Evolutionary conservation across 2,113 vertebrate genomes (phyloP).

Genomic region (Toxotes jaculatrix): DNA sequence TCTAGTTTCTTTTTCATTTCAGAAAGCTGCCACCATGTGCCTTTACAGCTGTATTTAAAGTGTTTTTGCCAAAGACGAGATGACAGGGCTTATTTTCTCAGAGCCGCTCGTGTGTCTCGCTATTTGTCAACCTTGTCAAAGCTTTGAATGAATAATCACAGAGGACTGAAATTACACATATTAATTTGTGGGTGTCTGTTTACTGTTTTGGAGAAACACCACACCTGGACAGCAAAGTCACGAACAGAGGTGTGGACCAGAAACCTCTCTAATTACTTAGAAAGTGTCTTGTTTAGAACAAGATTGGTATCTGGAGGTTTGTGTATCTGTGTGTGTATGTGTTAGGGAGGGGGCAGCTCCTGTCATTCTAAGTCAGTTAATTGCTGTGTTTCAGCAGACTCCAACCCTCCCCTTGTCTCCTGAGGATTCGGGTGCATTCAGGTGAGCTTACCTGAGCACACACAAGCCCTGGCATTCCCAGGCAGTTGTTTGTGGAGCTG

Average conservation of each 20-base stretch:
- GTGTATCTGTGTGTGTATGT: slow-evolving; percentile 15
- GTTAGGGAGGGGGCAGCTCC: slow-evolving; percentile 14
- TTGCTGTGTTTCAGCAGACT: slow-evolving; percentile 58
- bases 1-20: slow-evolving; percentile 15
- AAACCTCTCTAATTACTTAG: slow-evolving; percentile 44
- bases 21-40: slow-evolving; percentile 16
- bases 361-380: slow-evolving; percentile 68
- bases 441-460: slow-evolving; percentile 75
- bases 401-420: slow-evolving; percentile 53
- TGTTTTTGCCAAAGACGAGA: slow-evolving; percentile 40
- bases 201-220: slow-evolving; percentile 38
- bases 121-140: slow-evolving; percentile 66
- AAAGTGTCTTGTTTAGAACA: slow-evolving; percentile 41
- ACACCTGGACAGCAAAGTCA: slow-evolving; percentile 33
- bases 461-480: slow-evolving; percentile 61
- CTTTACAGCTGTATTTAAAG: slow-evolving; percentile 23
- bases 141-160: slow-evolving; percentile 56
- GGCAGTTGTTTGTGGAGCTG: slow-evolving; percentile 75
- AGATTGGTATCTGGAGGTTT: slow-evolving; percentile 20
- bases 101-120: slow-evolving; percentile 21
- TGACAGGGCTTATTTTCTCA: slow-evolving; percentile 46
- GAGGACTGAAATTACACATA: slow-evolving; percentile 33
- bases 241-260: neutral
- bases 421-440: slow-evolving; percentile 64
- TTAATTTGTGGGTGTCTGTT: slow-evolving; percentile 37